Conservation (phyloP, 2,888 invertebrate species). For the Campoletis raptor region DNA sequence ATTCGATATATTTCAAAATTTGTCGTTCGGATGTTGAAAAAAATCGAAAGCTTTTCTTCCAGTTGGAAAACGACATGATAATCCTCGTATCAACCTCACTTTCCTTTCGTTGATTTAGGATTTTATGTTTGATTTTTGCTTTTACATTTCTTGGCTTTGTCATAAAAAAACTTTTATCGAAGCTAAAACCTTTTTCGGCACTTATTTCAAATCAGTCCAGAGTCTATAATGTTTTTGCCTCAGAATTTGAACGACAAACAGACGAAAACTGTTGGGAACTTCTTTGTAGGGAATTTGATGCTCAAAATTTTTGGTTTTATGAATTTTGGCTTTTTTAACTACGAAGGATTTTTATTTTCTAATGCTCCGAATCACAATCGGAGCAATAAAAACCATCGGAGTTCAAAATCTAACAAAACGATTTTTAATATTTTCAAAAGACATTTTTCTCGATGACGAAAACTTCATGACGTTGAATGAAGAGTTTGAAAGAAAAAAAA, state of each 20-base stretch:
- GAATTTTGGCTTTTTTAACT: background rate
- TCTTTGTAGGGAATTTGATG: background rate
- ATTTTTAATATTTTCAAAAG: background rate
- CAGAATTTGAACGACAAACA: background rate
- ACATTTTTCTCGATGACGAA: slow-evolving; percentile 8
- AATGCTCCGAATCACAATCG: too few relatives aligned
- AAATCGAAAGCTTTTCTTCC: too few relatives aligned
- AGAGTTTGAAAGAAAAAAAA: too few relatives aligned
- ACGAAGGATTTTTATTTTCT: too few relatives aligned
- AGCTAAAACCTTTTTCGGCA: too few relatives aligned
- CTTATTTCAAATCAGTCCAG: too few relatives aligned
- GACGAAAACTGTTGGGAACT: background rate
- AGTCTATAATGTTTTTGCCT: background rate
- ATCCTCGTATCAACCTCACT: background rate
- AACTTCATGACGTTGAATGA: background rate
- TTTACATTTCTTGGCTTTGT: background rate
- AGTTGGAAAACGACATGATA: too few relatives aligned
- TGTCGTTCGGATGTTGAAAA: too few relatives aligned
- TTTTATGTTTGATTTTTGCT: background rate
- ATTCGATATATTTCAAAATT: too few relatives aligned
- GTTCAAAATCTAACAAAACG: background rate
- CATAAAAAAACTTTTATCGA: too few relatives aligned
- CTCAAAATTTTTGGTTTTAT: background rate
- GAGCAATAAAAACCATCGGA: background rate
- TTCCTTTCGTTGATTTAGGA: background rate